phyloP scores from a whole-genome alignment of 2,797 vertebrate species.

The Rhinichthys osculus region DNA sequence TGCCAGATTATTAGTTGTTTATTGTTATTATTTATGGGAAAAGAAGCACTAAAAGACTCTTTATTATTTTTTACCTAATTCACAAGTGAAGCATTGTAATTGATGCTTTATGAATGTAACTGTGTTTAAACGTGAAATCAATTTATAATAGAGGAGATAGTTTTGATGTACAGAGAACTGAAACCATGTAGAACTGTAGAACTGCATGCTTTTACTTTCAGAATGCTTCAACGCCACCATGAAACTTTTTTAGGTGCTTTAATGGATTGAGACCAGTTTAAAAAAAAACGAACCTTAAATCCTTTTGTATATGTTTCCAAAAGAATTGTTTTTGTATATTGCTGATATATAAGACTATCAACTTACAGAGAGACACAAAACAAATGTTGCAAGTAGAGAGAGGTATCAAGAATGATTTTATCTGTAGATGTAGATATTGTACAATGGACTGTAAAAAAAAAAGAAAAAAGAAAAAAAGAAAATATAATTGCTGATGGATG shows the following conservation, averaged over 20 bases:
- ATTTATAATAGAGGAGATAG: conserved; percentile 79
- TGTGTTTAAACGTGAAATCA: conserved; percentile 71
- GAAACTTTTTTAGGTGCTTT: conserved; percentile 68
- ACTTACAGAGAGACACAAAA: conserved; percentile 72
- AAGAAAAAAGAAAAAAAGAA: conserved; percentile 54
- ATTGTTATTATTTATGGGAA: conserved; percentile 65
- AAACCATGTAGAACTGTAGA: conserved; percentile 70
- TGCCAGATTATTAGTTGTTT: conserved; percentile 70
- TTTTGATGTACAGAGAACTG: conserved; percentile 76
- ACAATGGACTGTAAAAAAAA: conserved; percentile 69
- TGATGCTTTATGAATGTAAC: conserved; percentile 84
- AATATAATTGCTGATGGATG: conserved; percentile 75
- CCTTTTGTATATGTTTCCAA: conserved; percentile 81
- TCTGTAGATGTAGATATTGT: conserved; percentile 72
- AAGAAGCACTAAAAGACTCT: conserved; percentile 59
- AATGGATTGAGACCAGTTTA: conserved; percentile 44
- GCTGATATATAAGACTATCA: conserved; percentile 77
- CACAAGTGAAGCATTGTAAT: conserved; percentile 73
- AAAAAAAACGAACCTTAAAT: conserved; percentile 67
- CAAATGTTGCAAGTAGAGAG: conserved; percentile 72
- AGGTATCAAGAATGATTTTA: conserved; percentile 65
- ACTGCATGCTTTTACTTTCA: conserved; percentile 78
- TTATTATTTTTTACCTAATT: conserved; percentile 56
- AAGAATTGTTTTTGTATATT: conserved; percentile 80
- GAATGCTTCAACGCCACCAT: conserved; percentile 75